Evolutionary conservation across 2,113 vertebrate species (phyloP).

Genomic region (Datnioides undecimradiatus): DNA sequence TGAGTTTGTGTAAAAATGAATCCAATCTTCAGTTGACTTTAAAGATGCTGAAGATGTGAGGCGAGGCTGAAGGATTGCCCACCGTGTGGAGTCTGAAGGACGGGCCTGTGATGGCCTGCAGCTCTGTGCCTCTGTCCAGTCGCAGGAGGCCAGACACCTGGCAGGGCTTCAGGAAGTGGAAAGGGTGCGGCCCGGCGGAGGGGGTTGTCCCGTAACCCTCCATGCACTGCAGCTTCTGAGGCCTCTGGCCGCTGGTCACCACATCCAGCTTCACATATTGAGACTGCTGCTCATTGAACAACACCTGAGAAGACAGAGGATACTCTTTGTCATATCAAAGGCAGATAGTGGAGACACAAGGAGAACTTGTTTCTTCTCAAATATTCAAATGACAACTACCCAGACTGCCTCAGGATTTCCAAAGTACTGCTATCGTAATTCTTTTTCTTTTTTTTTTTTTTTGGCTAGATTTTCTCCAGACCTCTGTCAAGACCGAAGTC

Average conservation of each 20-base stretch:
- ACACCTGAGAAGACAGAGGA: slow-evolving; percentile 80
- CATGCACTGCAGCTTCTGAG: slow-evolving; percentile 89
- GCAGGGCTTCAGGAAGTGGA: slow-evolving; percentile 89
- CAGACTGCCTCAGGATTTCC: slow-evolving; percentile 2
- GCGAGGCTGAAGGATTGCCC: slow-evolving; percentile 76
- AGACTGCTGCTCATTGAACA: slow-evolving; percentile 91
- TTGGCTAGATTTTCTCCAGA: slow-evolving; percentile 58
- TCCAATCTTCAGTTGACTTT: slow-evolving; percentile 87
- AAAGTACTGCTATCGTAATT: not conserved
- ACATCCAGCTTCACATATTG: slow-evolving; percentile 93
- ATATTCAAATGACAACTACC: not conserved
- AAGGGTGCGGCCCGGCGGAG: slow-evolving; percentile 82
- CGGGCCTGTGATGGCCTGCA: slow-evolving; percentile 86
- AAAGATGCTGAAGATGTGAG: slow-evolving; percentile 93
- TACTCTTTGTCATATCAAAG: not conserved
- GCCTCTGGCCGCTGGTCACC: slow-evolving; percentile 79
- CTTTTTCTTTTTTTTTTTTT: not conserved
- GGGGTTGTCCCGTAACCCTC: slow-evolving; percentile 91
- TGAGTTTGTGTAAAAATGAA: slow-evolving; percentile 25
- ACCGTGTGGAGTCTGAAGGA: slow-evolving; percentile 86
- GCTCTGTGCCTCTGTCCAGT: slow-evolving; percentile 84
- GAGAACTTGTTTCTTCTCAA: not conserved
- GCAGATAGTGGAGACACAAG: not conserved
- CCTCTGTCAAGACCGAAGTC: slow-evolving; percentile 48
- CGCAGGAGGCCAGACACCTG: slow-evolving; percentile 90